These are phyloP conservation scores for Pseudomyrmex dendroicus DNA, from an alignment of 1,140 invertebrate genomes.

Conservation along the genomic window DNA sequence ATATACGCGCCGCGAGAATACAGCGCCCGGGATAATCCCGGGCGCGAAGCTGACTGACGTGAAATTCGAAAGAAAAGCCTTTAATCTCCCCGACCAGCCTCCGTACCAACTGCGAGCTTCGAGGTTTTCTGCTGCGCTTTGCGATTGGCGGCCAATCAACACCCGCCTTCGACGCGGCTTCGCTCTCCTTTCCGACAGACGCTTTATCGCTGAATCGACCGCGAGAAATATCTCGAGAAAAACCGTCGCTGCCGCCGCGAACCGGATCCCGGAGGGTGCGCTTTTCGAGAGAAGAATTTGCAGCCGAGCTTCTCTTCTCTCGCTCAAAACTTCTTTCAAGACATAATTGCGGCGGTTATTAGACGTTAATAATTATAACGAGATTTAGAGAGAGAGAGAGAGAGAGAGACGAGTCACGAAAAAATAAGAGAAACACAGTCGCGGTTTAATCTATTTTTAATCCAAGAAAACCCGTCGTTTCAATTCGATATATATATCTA, in stretches of 20 bases:
- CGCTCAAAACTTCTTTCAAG: conserved; percentile 1
- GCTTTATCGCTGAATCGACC: conserved; percentile 32
- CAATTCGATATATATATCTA: no score
- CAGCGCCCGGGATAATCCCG: conserved; percentile 78
- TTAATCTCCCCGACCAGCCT: conserved; percentile 78
- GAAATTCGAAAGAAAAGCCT: conserved; percentile 83
- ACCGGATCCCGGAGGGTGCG: conserved; percentile 18
- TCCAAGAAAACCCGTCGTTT: no score
- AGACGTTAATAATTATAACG: neutral
- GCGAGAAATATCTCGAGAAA: conserved; percentile 45
- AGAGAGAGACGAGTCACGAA: neutral
- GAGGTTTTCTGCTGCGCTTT: conserved; percentile 61
- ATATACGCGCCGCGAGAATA: conserved; percentile 78
- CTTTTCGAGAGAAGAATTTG: conserved; percentile 37
- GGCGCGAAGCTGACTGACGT: conserved; percentile 78
- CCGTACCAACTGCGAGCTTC: conserved; percentile 61
- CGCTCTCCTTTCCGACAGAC: conserved; percentile 46
- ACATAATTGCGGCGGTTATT: conserved; percentile 25
- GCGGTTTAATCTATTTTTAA: no score
- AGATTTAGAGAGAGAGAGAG: neutral
- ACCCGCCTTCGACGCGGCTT: conserved; percentile 42
- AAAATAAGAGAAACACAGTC: neutral
- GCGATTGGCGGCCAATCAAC: conserved; percentile 70
- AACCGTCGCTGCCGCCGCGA: neutral
- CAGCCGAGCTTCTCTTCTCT: conserved; percentile 9